These are phyloP conservation scores for Drosophila sucinea DNA, from an alignment of 1,140 invertebrate genomes.

Conservation along the genomic window DNA sequence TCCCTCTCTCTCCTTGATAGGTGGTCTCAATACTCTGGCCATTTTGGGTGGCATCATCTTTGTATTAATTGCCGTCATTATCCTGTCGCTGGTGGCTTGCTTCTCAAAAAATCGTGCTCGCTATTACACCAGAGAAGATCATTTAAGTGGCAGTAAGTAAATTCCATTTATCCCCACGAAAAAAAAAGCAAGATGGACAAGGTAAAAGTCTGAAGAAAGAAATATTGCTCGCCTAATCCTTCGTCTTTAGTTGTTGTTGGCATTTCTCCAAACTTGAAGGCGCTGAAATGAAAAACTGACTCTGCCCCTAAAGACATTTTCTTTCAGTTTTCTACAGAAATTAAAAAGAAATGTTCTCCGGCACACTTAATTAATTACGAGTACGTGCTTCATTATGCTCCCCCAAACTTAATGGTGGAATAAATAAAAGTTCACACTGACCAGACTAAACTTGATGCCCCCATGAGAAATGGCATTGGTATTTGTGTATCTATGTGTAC, in stretches of 20 bases:
- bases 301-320: conserved; percentile 34
- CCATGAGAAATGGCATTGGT: conserved; percentile 25
- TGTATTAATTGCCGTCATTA: conserved; percentile 79
- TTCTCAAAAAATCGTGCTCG: conserved; percentile 87
- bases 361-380: conserved; percentile 77
- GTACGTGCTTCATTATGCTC: conserved; percentile 74
- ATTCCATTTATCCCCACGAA: conserved; percentile 35
- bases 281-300: conserved; percentile 59
- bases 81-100: conserved; percentile 83
- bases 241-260: conserved; percentile 24
- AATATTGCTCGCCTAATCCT: conserved; percentile 21
- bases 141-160: conserved; percentile 82
- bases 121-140: conserved; percentile 89
- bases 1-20: conserved; percentile 38
- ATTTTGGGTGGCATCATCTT: conserved; percentile 82
- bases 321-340: conserved; percentile 34
- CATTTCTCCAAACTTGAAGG: conserved; percentile 54
- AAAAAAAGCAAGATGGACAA: background rate
- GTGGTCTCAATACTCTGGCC: conserved; percentile 81
- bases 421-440: conserved; percentile 76
- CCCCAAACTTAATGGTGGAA: conserved; percentile 58
- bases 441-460: conserved; percentile 49
- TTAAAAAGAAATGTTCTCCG: conserved; percentile 32
- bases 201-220: conserved; percentile 11
- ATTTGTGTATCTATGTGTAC: background rate